These are phyloP conservation scores for Enteromius radiatus DNA, from an alignment of 2,797 vertebrate species.

Conservation along the genomic window DNA sequence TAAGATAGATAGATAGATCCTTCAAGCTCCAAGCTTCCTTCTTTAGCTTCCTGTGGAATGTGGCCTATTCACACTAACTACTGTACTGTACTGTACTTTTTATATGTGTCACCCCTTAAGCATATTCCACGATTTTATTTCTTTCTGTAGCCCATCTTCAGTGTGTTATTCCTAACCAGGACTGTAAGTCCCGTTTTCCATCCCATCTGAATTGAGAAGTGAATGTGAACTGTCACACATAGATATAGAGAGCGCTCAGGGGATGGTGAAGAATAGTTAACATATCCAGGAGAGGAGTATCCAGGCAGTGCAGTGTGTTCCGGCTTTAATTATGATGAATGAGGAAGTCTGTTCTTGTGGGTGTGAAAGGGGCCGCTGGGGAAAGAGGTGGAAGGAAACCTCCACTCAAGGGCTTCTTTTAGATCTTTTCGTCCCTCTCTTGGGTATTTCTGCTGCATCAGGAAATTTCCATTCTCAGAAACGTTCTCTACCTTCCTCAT, in stretches of 20 bases:
- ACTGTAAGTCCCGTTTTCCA: not conserved
- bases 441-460: constrained; percentile 47
- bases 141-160: not conserved
- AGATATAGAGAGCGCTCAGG: constrained; percentile 20
- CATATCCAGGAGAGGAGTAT: constrained; percentile 54
- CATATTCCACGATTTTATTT: not conserved
- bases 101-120: not conserved
- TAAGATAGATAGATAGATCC: not conserved
- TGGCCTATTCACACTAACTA: not conserved
- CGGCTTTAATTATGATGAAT: constrained; percentile 54
- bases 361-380: constrained; percentile 31
- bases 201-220: not conserved
- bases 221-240: constrained; percentile 31
- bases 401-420: constrained; percentile 21
- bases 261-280: constrained; percentile 60
- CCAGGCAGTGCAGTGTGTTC: constrained; percentile 48
- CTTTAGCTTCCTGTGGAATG: not conserved
- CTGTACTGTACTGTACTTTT: constrained; percentile 2
- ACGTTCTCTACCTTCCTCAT: constrained; percentile 32
- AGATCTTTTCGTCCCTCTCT: constrained; percentile 14
- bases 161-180: not conserved
- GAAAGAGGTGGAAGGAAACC: constrained; percentile 42
- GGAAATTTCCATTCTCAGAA: constrained; percentile 22
- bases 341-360: constrained; percentile 31
- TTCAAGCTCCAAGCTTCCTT: not conserved